Percentiles rank a stretch among this genome's conserved stretches.
Conservation (phyloP, 2,797 vertebrate species). For the Argentina silus region DNA sequence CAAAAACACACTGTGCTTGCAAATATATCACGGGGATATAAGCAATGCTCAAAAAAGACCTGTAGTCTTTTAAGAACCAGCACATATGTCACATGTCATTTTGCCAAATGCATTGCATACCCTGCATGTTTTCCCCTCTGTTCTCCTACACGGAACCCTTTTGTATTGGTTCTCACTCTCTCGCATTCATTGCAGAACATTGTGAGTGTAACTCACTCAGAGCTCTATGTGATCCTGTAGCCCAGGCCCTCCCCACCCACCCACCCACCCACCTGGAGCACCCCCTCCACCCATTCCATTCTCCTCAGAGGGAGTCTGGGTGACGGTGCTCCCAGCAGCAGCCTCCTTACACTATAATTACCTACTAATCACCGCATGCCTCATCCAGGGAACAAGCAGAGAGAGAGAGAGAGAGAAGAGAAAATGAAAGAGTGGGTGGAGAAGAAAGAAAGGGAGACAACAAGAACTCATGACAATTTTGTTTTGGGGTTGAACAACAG, state of each 20-base stretch:
- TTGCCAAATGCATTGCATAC: neutral
- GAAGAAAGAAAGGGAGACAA: neutral
- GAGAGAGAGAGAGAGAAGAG: neutral
- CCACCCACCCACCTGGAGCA: constrained; percentile 7
- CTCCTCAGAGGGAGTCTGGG: constrained; percentile 6
- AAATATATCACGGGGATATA: too few species aligned
- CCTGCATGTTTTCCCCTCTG: neutral
- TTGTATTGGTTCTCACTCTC: neutral
- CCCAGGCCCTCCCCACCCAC: neutral
- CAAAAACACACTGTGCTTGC: too few species aligned
- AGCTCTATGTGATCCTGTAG: neutral
- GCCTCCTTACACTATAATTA: constrained; percentile 36
- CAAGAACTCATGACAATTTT: neutral
- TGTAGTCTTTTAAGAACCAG: neutral
- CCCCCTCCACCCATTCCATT: neutral
- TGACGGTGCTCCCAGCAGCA: constrained; percentile 5
- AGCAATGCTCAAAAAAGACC: neutral
- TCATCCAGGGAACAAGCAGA: constrained; percentile 27
- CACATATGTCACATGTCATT: neutral
- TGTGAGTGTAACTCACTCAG: neutral
- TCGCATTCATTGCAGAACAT: neutral
- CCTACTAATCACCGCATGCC: constrained; percentile 19
- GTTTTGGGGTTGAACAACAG: neutral
- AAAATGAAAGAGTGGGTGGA: neutral
- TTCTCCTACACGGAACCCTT: neutral